Percentiles rank a stretch among this genome's conserved stretches.
These are phyloP conservation scores for Seira ritae DNA, from an alignment of 2,888 invertebrate species.

Conservation along the genomic window DNA sequence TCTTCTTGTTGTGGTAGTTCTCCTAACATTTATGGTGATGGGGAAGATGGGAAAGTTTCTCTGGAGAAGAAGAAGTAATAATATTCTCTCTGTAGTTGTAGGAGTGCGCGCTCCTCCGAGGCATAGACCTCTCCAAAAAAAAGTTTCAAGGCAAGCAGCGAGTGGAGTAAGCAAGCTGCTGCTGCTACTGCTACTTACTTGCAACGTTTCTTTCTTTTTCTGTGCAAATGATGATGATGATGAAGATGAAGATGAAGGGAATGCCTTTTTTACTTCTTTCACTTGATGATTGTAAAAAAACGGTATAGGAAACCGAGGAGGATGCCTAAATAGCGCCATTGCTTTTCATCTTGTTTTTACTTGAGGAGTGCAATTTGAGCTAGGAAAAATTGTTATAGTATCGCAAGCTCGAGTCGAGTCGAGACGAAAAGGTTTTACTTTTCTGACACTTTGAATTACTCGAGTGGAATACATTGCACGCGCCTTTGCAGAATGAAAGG, in stretches of 20 bases:
- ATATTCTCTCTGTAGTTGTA: conserved; percentile 6
- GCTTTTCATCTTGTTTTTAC: conserved; percentile 18
- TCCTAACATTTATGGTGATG: conserved; percentile 26
- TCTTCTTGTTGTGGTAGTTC: conserved; percentile 40
- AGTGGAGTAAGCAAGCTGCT: conserved; percentile 17
- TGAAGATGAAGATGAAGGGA: too few species aligned
- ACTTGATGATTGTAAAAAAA: background rate
- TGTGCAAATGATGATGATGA: conserved; percentile 25
- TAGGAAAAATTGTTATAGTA: too few species aligned
- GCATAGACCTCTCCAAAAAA: background rate
- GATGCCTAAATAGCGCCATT: conserved; percentile 33
- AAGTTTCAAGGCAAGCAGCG: conserved; percentile 24
- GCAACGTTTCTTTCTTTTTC: background rate
- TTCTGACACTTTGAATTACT: too few species aligned
- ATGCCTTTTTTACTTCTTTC: conserved; percentile 11
- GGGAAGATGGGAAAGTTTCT: conserved; percentile 25
- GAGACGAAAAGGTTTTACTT: too few species aligned
- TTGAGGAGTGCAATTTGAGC: too few species aligned
- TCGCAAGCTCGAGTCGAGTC: too few species aligned
- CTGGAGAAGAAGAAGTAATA: background rate
- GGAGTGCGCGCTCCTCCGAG: background rate
- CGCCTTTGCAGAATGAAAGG: too few species aligned
- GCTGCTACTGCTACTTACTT: too few species aligned
- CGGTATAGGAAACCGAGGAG: background rate
- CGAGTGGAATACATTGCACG: too few species aligned